phyloP scores from a whole-genome alignment of 2,113 vertebrate genomes.

The Myxocyprinus asiaticus region DNA sequence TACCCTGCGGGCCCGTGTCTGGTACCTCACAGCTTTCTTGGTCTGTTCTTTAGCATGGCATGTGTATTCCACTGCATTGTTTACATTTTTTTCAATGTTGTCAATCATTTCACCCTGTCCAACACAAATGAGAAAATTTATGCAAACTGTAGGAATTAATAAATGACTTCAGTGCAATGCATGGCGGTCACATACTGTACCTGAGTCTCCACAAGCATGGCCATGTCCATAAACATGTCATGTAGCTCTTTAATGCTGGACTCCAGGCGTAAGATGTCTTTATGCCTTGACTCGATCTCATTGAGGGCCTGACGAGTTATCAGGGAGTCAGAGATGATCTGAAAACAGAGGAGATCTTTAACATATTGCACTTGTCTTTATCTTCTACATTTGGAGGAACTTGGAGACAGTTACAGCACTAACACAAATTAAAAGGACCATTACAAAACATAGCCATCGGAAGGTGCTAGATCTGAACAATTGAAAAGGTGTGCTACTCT shows the following conservation, averaged over 20 bases:
- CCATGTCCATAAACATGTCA: conserved; percentile 95
- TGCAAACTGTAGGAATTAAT: not conserved
- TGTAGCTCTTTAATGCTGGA: conserved; percentile 91
- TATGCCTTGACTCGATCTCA: conserved; percentile 93
- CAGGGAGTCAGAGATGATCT: conserved; percentile 96
- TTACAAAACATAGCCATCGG: not conserved
- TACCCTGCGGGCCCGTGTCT: conserved; percentile 90
- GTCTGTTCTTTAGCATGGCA: conserved; percentile 89
- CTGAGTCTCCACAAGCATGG: conserved; percentile 94
- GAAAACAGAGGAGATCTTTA: conserved; percentile 8
- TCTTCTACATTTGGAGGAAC: too few relatives aligned
- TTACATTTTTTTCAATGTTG: conserved; percentile 91
- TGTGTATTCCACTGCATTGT: conserved; percentile 85
- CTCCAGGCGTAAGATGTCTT: conserved; percentile 93
- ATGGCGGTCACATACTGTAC: conserved; percentile 60
- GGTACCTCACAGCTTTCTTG: conserved; percentile 90
- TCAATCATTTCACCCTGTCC: conserved; percentile 92
- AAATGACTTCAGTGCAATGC: not conserved
- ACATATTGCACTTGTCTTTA: not conserved
- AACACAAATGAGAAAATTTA: conserved; percentile 31
- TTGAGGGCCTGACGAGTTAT: conserved; percentile 90
- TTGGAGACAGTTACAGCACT: too few relatives aligned
- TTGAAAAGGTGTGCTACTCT: not conserved
- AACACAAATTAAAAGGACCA: not conserved
- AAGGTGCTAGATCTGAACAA: not conserved